A percentile compares a stretch with the other conserved stretches of the same genome.
phyloP scores from a whole-genome alignment of 2,113 vertebrate genomes.

The Trogon surrucura region DNA sequence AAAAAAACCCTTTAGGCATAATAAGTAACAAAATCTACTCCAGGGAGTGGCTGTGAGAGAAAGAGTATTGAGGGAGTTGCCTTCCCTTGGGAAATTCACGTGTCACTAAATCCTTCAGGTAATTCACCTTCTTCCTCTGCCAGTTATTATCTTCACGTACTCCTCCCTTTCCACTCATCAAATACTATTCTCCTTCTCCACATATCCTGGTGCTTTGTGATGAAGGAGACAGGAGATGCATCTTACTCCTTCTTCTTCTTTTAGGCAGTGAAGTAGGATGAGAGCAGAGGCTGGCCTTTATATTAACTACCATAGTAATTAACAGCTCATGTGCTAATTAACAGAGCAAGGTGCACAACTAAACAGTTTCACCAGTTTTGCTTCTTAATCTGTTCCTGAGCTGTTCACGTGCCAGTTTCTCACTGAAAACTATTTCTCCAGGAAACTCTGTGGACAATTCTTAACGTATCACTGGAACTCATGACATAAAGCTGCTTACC shows the following conservation, averaged over 20 bases:
- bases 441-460: not conserved
- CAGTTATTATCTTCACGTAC: not conserved
- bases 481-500: not conserved
- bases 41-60: not conserved
- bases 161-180: not conserved
- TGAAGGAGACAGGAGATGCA: not conserved
- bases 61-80: accelerated
- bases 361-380: not conserved
- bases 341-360: not conserved
- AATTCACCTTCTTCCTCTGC: not conserved
- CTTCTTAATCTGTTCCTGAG: not conserved
- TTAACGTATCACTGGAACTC: not conserved
- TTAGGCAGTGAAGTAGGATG: not conserved
- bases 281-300: not conserved
- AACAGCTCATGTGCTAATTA: not conserved
- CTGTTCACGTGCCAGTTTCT: not conserved
- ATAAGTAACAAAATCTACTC: not conserved
- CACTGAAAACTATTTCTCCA: not conserved
- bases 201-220: not conserved
- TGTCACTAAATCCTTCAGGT: not conserved
- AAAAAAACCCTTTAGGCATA: not conserved
- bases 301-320: not conserved
- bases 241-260: not conserved
- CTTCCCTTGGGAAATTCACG: not conserved
- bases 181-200: not conserved